Conservation (phyloP, 1,140 invertebrate genomes). For the Aplysia californica region DNA sequence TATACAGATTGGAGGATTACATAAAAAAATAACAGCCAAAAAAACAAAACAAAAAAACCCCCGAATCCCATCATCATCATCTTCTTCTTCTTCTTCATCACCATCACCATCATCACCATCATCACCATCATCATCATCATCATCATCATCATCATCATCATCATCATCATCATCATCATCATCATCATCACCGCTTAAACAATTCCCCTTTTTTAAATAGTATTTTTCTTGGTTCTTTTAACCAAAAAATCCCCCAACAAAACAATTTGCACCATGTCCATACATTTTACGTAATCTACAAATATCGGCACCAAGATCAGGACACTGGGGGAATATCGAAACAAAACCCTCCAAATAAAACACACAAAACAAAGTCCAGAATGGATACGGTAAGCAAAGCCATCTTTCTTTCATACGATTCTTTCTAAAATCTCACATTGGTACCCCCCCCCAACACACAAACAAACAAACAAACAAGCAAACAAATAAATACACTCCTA, state of each 20-base stretch:
- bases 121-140: slow-evolving; percentile 1
- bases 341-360: not conserved
- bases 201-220: not conserved
- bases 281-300: not conserved
- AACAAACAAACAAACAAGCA: too few species aligned
- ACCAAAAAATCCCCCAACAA: not conserved
- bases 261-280: not conserved
- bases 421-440: too few species aligned
- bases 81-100: not conserved
- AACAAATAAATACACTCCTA: too few species aligned
- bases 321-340: too few species aligned
- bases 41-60: not conserved
- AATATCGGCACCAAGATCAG: too few species aligned
- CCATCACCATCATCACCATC: slow-evolving; percentile 2
- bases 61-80: not conserved
- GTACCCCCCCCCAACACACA: too few species aligned
- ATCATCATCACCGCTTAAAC: not conserved
- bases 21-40: not conserved
- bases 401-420: too few species aligned
- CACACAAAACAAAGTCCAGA: not conserved
- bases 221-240: not conserved
- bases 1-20: too few species aligned
- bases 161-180: too few species aligned
- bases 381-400: not conserved
- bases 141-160: slow-evolving; percentile 6